A percentile compares a stretch with the other conserved stretches of the same genome.
These are phyloP conservation scores for Campopleginae sp. DNA, from an alignment of 2,888 invertebrate species.

Conservation along the genomic window DNA sequence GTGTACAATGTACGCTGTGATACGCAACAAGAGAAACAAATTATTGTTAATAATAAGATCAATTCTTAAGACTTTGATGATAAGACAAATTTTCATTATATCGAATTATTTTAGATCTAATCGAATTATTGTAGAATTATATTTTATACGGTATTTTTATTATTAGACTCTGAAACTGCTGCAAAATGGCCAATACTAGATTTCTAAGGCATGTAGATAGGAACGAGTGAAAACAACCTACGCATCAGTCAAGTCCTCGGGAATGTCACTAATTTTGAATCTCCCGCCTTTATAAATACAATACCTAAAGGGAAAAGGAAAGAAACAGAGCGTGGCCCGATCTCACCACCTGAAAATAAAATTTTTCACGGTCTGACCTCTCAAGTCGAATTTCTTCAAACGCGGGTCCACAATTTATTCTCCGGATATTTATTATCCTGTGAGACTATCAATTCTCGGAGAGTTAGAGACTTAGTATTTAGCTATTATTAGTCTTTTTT, in stretches of 20 bases:
- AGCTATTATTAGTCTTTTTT: conserved; percentile 64
- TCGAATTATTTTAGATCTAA: conserved; percentile 32
- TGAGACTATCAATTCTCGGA: conserved; percentile 63
- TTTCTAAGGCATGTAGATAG: conserved; percentile 81
- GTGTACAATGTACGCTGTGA: conserved; percentile 76
- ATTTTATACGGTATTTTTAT: conserved; percentile 32
- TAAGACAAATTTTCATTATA: conserved; percentile 56
- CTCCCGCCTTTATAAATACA: conserved; percentile 52
- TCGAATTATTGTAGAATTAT: conserved; percentile 21
- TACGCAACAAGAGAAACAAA: conserved; percentile 70
- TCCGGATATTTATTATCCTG: conserved; percentile 48
- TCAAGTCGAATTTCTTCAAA: conserved; percentile 36
- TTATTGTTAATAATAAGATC: conserved; percentile 66
- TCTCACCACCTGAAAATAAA: conserved; percentile 36
- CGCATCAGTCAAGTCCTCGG: conserved; percentile 9
- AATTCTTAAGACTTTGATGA: conserved; percentile 28
- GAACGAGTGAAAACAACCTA: conserved; percentile 60
- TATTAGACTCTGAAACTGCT: conserved; percentile 55
- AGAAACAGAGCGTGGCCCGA: conserved; percentile 19
- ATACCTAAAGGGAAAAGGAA: conserved; percentile 35
- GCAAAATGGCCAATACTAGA: conserved; percentile 80
- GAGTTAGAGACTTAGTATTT: conserved; percentile 77
- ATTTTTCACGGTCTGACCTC: conserved; percentile 62
- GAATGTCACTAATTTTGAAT: conserved; percentile 37
- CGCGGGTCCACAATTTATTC: conserved; percentile 51